phyloP scores from a whole-genome alignment of 2,888 invertebrate genomes.

The Ischnus inquisitorius region DNA sequence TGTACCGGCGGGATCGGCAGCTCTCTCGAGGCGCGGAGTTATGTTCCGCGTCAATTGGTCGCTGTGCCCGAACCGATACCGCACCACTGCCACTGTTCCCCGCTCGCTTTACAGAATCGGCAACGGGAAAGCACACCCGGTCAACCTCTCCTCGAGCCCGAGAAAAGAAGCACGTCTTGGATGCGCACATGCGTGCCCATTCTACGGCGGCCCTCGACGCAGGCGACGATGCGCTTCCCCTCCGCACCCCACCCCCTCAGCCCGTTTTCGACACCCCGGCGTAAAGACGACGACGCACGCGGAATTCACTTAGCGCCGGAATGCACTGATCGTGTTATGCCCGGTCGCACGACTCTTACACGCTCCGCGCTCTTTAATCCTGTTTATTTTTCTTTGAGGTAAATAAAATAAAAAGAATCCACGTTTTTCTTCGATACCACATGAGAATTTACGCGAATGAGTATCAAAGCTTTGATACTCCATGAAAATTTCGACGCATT shows the following conservation, averaged over 20 bases:
- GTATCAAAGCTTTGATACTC: background rate
- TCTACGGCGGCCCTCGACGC: constrained; percentile 25
- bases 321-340: constrained; percentile 80
- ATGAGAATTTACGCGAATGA: background rate
- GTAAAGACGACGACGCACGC: constrained; percentile 70
- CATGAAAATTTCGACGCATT: background rate
- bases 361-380: background rate
- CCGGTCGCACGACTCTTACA: constrained; percentile 30
- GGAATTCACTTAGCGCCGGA: constrained; percentile 84
- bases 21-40: constrained; percentile 73
- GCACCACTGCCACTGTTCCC: constrained; percentile 52
- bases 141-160: constrained; percentile 41
- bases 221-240: constrained; percentile 2
- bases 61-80: constrained; percentile 44
- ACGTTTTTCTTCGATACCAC: constrained; percentile 10
- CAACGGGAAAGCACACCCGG: constrained; percentile 60
- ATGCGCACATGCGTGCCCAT: constrained; percentile 78
- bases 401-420: background rate
- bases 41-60: constrained; percentile 80
- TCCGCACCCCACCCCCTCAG: constrained; percentile 39
- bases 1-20: constrained; percentile 77
- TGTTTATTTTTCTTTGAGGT: constrained; percentile 12
- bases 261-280: constrained; percentile 78
- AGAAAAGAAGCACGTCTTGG: constrained; percentile 78
- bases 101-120: background rate